phyloP scores from a whole-genome alignment of 1,140 invertebrate species.

The Papilio dardanus region DNA sequence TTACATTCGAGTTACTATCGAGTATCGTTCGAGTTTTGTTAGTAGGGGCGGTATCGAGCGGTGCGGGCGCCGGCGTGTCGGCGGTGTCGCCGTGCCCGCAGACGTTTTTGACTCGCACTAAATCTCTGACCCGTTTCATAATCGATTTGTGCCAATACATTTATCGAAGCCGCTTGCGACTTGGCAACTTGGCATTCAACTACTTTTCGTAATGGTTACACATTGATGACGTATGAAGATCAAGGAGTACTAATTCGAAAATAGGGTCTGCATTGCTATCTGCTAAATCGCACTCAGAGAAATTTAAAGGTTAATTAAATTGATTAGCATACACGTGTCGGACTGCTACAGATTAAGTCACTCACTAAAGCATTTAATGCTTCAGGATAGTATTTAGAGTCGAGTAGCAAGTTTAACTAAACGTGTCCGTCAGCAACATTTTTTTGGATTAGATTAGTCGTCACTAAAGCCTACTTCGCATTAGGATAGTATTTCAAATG shows the following conservation, averaged over 20 bases:
- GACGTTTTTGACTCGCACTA: constrained; percentile 37
- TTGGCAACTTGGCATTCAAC: background rate
- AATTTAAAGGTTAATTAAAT: no score
- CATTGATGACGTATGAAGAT: constrained; percentile 2
- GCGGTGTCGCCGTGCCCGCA: constrained; percentile 37
- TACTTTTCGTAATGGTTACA: background rate
- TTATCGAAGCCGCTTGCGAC: constrained; percentile 2
- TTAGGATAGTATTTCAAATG: no score
- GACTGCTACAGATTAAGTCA: no score
- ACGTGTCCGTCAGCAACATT: no score
- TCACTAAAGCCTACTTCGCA: no score
- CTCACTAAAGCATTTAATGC: no score
- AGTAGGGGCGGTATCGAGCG: constrained; percentile 50
- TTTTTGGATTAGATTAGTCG: no score
- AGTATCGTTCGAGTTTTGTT: constrained; percentile 41
- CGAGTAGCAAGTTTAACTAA: no score
- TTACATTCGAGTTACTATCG: constrained; percentile 8
- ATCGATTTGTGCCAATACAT: constrained; percentile 32
- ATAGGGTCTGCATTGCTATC: no score
- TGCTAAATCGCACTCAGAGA: no score
- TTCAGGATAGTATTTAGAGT: no score
- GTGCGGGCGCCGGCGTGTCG: constrained; percentile 49
- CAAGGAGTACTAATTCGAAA: background rate
- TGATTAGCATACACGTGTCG: no score
- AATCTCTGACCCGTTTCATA: constrained; percentile 38